Base-by-base conservation (phyloP, 2,888 invertebrate species). In the Ormyrus nitidulus region DNA sequence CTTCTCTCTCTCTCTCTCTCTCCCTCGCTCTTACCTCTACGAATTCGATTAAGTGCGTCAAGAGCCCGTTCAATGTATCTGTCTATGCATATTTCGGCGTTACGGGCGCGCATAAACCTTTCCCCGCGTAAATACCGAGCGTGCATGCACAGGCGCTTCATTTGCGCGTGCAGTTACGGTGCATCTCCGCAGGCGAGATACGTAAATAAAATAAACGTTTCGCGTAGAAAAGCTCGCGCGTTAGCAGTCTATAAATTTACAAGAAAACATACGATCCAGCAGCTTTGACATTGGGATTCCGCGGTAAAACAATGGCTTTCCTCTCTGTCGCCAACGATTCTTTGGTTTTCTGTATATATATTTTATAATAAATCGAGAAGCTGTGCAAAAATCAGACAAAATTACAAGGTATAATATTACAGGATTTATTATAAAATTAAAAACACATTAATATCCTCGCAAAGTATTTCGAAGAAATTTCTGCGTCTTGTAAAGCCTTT, bases 201-300 rank as follows among this genome's bases (percentile, higher is more conserved):
- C n/a, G 44, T 53, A 13, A 34, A 34, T 34, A 34, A 34, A 34
- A 34, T 46, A n/a, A 49, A 49, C 48, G 34, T 56, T 19, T n/a
- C n/a, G 19, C 65, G 34, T 56, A 6, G 58, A 56, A 65, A n/a
- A 19, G 54, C 66, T 48, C 65, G 54, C 58, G 59, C 68, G 80
- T 78, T 65, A 80, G 74, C 73, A 69, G 70, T 80, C 77, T 59
- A 80, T 80, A 73, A 74, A 82, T 72, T 58, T 59, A 56, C 44
- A 19, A 64, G 76, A 70, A 77, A 77, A 56, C 69, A 62, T 69
- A 10, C 76, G 62, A 56, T 34, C 11, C n/a, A 49, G 48, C 48
- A 49, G 11, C n/a, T 62, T 56, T 53, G 69, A 62, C 76, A 54
- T 49, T 54, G 49, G 48, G 64, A 69, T 77, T 62, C 69, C 62